These are phyloP conservation scores for Drosophila sp. DNA, from an alignment of 1,140 invertebrate genomes.

Conservation along the genomic window DNA sequence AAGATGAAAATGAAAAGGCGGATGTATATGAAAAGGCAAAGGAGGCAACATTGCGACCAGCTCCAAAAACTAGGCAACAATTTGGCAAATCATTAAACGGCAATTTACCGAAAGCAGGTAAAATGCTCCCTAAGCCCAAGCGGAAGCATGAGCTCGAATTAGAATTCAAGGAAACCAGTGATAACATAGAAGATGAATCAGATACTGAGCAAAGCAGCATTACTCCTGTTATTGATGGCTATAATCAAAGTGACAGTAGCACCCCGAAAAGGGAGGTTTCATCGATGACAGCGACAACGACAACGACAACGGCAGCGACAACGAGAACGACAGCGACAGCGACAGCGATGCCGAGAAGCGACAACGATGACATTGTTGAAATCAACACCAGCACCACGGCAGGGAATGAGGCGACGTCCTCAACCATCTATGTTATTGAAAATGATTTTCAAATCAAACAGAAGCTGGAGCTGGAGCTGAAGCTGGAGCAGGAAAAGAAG, in stretches of 20 bases:
- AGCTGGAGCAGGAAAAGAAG: slow-evolving; percentile 3
- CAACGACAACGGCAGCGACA: slow-evolving; percentile 34
- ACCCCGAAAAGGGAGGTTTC: slow-evolving; percentile 40
- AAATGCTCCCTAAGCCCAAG: slow-evolving; percentile 55
- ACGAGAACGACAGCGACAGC: slow-evolving; percentile 24
- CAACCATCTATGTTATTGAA: slow-evolving; percentile 57
- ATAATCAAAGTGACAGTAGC: slow-evolving; percentile 80
- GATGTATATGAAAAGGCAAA: slow-evolving; percentile 24
- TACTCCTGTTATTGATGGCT: slow-evolving; percentile 76
- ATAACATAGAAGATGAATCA: slow-evolving; percentile 24
- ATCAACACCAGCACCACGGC: slow-evolving; percentile 60
- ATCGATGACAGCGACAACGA: slow-evolving; percentile 26
- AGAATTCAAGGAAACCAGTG: slow-evolving; percentile 35
- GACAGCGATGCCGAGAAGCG: slow-evolving; percentile 12
- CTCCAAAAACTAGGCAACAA: slow-evolving; percentile 57
- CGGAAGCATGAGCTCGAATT: slow-evolving; percentile 22
- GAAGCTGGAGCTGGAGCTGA: slow-evolving; percentile 16
- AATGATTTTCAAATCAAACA: slow-evolving; percentile 82
- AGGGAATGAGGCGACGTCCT: slow-evolving; percentile 8
- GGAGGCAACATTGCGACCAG: slow-evolving; percentile 16
- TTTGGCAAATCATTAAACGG: slow-evolving; percentile 83
- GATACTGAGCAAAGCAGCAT: slow-evolving; percentile 56
- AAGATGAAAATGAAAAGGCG: slow-evolving; percentile 5
- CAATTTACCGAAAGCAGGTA: slow-evolving; percentile 76
- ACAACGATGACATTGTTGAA: slow-evolving; percentile 77